phyloP scores from a whole-genome alignment of 1,140 invertebrate genomes.

The Microplitis mediator region DNA sequence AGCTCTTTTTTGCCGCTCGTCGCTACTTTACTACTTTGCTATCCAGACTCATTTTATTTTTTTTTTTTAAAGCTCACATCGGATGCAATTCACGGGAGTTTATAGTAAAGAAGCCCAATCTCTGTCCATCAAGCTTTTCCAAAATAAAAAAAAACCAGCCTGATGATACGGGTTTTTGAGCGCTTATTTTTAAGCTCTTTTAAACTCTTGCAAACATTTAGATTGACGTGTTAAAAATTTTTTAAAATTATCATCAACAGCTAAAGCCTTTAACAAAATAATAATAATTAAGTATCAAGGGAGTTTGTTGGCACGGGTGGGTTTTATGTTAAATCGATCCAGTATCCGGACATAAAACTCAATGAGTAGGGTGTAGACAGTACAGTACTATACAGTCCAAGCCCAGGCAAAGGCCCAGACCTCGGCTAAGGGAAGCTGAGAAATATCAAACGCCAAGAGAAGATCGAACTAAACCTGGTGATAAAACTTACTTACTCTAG shows the following conservation, averaged over 20 bases:
- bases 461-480: conserved; percentile 1
- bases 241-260: no score
- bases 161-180: no score
- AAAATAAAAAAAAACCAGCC: no score
- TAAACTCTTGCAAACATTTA: no score
- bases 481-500: no score
- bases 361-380: background rate
- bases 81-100: conserved; percentile 26
- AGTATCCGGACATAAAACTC: conserved; percentile 43
- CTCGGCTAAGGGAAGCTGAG: no score
- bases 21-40: background rate
- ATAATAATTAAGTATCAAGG: conserved; percentile 33
- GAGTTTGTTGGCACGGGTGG: conserved; percentile 19
- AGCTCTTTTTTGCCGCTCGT: background rate
- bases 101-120: conserved; percentile 19
- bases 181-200: no score
- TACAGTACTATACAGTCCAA: no score
- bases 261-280: background rate
- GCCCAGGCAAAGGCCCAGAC: no score
- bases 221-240: no score
- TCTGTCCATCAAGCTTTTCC: background rate
- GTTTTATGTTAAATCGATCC: conserved; percentile 48
- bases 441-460: background rate
- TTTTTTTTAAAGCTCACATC: conserved; percentile 18
- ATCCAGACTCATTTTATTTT: no score